Conservation (phyloP, 92 coral and sea anemone species). For the Zoanthus solanderi region DNA sequence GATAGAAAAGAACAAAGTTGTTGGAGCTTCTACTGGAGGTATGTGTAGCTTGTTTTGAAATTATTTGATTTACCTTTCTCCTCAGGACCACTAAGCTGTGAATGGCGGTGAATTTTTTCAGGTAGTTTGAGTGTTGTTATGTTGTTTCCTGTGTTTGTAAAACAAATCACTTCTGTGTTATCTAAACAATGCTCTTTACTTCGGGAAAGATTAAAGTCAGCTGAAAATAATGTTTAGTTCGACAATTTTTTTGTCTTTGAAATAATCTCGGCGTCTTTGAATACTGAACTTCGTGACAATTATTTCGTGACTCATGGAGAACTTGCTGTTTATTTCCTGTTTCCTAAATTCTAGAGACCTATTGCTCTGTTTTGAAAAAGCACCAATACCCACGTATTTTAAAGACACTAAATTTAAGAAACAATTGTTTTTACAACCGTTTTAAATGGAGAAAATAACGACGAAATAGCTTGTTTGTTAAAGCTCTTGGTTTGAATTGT, state of each 20-base stretch:
- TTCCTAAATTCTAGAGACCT: background rate
- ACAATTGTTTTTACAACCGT: background rate
- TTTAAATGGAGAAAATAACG: background rate
- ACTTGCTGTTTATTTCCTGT: constrained; percentile 17
- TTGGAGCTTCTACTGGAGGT: constrained; percentile 71
- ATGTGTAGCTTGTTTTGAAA: background rate
- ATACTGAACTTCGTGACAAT: background rate
- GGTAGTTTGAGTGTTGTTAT: background rate
- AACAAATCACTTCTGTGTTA: background rate
- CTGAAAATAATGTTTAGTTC: background rate
- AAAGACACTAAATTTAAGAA: background rate
- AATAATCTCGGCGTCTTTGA: background rate
- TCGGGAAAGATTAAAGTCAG: background rate
- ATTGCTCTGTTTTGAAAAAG: too few species aligned
- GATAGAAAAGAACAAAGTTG: constrained; percentile 79
- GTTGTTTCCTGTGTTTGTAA: background rate
- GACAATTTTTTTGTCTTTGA: background rate
- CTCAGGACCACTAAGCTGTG: too few species aligned
- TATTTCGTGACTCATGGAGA: background rate
- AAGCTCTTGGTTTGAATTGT: constrained; percentile 15
- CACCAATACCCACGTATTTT: background rate
- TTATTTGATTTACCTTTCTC: background rate
- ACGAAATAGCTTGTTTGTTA: background rate
- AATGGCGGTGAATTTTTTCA: background rate
- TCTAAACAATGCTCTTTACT: background rate